Percentiles rank a stretch among this genome's conserved stretches.
phyloP scores from a whole-genome alignment of 2,113 vertebrate genomes.

The Miniopterus natalensis region DNA sequence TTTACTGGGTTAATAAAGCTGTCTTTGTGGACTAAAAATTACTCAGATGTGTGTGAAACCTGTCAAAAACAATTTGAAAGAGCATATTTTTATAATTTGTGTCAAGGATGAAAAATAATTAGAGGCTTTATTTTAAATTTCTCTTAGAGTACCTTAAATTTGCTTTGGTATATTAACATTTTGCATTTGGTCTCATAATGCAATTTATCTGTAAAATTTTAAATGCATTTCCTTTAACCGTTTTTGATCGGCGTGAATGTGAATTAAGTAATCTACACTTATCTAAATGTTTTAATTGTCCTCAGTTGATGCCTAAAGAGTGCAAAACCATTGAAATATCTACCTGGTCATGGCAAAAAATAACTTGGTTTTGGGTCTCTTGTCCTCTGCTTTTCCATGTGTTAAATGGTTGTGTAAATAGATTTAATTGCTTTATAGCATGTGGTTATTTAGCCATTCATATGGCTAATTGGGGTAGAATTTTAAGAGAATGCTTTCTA shows the following conservation, averaged over 20 bases:
- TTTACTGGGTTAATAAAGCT: conserved; percentile 56
- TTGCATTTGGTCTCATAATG: not conserved
- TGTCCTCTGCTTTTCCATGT: not conserved
- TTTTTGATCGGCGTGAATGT: not conserved
- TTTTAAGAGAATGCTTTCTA: not conserved
- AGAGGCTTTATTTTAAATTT: conserved; percentile 40
- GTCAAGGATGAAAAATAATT: conserved; percentile 9
- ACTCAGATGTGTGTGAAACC: not conserved
- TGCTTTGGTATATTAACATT: conserved; percentile 19
- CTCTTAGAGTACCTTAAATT: not conserved
- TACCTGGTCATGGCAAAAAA: not conserved
- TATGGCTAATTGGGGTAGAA: not conserved
- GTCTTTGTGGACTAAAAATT: conserved; percentile 60
- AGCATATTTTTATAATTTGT: not conserved
- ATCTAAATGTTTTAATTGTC: conserved; percentile 7
- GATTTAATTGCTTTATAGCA: not conserved
- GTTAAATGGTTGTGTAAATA: not conserved
- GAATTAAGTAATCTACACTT: not conserved
- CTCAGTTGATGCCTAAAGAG: not conserved
- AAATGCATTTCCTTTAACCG: not conserved
- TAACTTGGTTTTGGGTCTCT: not conserved
- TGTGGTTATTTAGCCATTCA: not conserved
- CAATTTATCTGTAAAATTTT: not conserved
- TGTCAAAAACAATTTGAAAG: not conserved
- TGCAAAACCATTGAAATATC: not conserved